These are phyloP conservation scores for Calameuta filiformis DNA, from an alignment of 2,888 invertebrate genomes.

Conservation along the genomic window DNA sequence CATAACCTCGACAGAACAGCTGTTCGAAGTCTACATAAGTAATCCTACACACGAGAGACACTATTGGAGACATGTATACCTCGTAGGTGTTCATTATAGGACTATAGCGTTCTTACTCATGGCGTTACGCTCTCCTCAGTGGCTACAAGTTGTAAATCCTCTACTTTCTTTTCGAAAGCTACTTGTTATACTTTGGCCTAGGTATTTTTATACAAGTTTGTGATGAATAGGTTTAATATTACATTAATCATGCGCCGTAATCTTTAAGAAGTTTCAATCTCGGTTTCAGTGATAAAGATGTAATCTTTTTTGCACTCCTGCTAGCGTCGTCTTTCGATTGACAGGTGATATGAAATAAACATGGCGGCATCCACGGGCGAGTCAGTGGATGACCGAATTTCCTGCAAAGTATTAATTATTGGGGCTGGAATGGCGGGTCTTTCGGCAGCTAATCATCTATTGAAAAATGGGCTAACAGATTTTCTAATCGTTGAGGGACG, in stretches of 20 bases:
- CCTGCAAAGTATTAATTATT: conserved; percentile 81
- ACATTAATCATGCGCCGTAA: background rate
- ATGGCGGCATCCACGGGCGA: conserved; percentile 63
- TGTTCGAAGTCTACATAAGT: conserved; percentile 25
- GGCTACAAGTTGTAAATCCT: background rate
- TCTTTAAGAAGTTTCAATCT: background rate
- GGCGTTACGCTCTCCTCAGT: background rate
- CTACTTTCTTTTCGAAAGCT: background rate
- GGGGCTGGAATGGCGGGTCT: conserved; percentile 90
- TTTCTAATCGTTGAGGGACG: conserved; percentile 86
- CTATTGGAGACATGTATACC: background rate
- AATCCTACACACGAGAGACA: background rate
- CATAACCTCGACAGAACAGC: conserved; percentile 51
- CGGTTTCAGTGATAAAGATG: background rate
- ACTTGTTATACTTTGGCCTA: background rate
- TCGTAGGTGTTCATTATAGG: background rate
- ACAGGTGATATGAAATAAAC: conserved; percentile 33
- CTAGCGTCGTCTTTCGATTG: background rate
- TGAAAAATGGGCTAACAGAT: conserved; percentile 82
- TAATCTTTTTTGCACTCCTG: background rate
- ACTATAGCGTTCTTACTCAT: background rate
- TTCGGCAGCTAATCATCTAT: conserved; percentile 84
- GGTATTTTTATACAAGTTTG: background rate
- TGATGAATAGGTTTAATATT: background rate
- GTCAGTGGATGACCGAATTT: conserved; percentile 56